These are phyloP conservation scores for Mamestra configurata DNA, from an alignment of 1,140 invertebrate genomes.

Conservation along the genomic window DNA sequence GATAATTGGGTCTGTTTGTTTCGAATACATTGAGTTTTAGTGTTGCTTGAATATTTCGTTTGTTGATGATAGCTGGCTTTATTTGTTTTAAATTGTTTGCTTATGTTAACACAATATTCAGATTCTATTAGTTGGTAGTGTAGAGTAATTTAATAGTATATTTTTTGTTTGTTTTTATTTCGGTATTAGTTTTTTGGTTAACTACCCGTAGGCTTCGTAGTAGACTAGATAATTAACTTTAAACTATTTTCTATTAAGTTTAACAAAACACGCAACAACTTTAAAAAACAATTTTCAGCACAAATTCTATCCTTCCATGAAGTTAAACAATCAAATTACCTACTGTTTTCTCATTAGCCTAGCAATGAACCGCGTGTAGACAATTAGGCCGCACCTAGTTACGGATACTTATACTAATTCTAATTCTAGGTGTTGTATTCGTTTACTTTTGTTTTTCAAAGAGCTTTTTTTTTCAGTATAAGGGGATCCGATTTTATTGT, in stretches of 20 bases:
- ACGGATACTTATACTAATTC: constrained; percentile 18
- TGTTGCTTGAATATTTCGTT: not conserved
- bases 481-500: too few species aligned
- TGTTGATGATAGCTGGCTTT: not conserved
- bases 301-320: constrained; percentile 29
- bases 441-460: not conserved
- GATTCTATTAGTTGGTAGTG: not conserved
- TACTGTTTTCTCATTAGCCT: constrained; percentile 25
- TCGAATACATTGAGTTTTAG: not conserved
- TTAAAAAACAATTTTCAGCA: not conserved
- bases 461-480: not conserved
- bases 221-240: too few species aligned
- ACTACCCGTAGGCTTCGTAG: too few species aligned
- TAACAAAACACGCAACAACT: too few species aligned
- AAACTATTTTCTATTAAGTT: too few species aligned
- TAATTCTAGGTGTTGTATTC: constrained; percentile 3
- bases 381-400: constrained; percentile 26
- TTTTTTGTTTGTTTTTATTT: too few species aligned
- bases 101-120: not conserved
- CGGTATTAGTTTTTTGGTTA: too few species aligned
- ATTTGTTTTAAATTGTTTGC: not conserved
- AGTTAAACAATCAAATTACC: constrained; percentile 28
- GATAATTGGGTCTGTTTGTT: constrained; percentile 15
- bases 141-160: not conserved
- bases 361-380: constrained; percentile 32